Base-by-base conservation (phyloP, 2,888 invertebrate species). In the Rhingia rostrata region DNA sequence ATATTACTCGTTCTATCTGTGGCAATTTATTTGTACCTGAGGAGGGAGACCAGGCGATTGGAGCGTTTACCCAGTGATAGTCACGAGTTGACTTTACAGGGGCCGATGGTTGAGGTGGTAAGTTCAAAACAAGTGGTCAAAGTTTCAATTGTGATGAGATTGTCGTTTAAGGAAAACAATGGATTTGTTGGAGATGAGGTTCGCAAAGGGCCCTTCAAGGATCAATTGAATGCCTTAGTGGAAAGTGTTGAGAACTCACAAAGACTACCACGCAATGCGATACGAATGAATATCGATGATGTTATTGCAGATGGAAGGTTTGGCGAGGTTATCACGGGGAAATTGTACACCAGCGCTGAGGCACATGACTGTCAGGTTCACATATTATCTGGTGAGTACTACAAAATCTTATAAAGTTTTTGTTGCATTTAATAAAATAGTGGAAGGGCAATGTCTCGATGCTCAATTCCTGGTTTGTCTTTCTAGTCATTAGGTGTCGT, bases 121-220 rank as follows among this genome's bases (percentile, higher is more conserved):
- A 90, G 89, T 89, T 9, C 9, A 6, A n/a, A 3, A 33, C 33
- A 35, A n/a, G 30, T 30, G 9, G 10, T 0, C 9, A 9, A 22
- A 22, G 22, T 66, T 37, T 4, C 6, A 32, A 41, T 5, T 30
- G 35, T 37, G 14, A 45, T 63, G 37, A 22, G 22, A 39, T 35
- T 30, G 67, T 60, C 51, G 2, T 54, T 88, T 89, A 86, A 93
- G 89, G 96, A 96, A 90, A 96, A 96, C 89, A 93, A 95, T 87
- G 96, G 95, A 0, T 96, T 95, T 87, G 92, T 96, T 22, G 94
- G 94, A 22, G 96, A 96, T 87, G 95, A 95, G 45, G 95, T 95
- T 88, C 94, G 95, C 88, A 96, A 96, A 88, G 94, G 95, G 64
- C 95, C 94, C 86, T 92, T 97, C 54, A 96, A 95, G 89, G 93